Base-by-base conservation (phyloP, 30 jellyfish, hydroid and myxozoan species). In the Haliclystus octoradiatus region DNA sequence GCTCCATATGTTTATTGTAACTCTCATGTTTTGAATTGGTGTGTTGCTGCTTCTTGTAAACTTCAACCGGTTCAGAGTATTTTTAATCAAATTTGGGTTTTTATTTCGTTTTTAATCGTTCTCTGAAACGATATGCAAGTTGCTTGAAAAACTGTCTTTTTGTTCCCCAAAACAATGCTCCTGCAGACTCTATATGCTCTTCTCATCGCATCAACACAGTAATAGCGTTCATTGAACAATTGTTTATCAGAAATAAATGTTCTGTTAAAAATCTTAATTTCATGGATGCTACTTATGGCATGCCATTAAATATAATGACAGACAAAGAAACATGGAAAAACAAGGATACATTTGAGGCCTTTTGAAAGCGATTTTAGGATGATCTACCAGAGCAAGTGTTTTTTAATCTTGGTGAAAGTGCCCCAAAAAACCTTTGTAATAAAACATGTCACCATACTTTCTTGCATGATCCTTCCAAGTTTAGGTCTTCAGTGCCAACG, bases 1-100 rank as follows among this genome's bases (percentile, higher is more conserved):
- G 91, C 91, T 19, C 15, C 26, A 1, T 73, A 73, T 62, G 84
- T 73, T 28, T 77, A 73, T 28, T 73, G 84, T 53, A 34, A 40
- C 57, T 61, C 78, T 33, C 84, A 34, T 62, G 64, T 73, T 1
- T 31, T 73, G 70, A 73, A 73, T 62, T 63, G 32, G n/a, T 77
- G 82, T 57, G 76, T 67, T 51, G 91, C 82, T 4, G 66, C 76
- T 5, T 53, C 75, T 1, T 77, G 91, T 34, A 29, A 62, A 13
- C 30, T 33, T 1, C 84, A 31, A 31, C 30, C 28, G 5, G 82
- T 63, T 2, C 32, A 24, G 53, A 73, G 35, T 19, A 62, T 34
- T 53, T 49, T 62, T 71, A 71, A 27, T 24, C 31, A 73, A 1
- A 63, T 73, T 31, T 77, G 70, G 33, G 70, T 47, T 31, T 25